phyloP scores from a whole-genome alignment of 2,888 invertebrate species.

The Thalpophila matura region DNA sequence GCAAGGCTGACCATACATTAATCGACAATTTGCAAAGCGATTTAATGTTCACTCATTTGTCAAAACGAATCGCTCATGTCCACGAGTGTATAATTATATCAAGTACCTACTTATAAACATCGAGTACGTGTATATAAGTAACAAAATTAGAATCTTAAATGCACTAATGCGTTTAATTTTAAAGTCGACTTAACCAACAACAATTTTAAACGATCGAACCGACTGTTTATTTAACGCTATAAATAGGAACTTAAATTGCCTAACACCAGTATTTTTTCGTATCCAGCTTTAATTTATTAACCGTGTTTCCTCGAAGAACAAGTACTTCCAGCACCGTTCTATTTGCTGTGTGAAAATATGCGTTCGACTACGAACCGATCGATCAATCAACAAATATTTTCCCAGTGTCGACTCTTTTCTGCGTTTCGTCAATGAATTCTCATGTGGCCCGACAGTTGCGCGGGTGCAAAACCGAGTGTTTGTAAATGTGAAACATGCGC shows the following conservation, averaged over 20 bases:
- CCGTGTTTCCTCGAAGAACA: conserved; percentile 42
- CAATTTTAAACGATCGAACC: conserved; percentile 40
- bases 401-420: conserved; percentile 68
- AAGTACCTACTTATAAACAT: conserved; percentile 15
- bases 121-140: conserved; percentile 32
- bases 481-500: conserved; percentile 66
- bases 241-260: conserved; percentile 54
- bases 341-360: conserved; percentile 64
- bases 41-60: conserved; percentile 61
- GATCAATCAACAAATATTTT: conserved; percentile 67
- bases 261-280: conserved; percentile 45
- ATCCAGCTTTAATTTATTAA: conserved; percentile 40
- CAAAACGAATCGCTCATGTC: conserved; percentile 48
- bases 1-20: conserved; percentile 52
- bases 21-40: conserved; percentile 57
- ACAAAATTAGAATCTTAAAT: conserved; percentile 44
- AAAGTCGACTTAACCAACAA: conserved; percentile 33
- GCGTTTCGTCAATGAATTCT: conserved; percentile 70
- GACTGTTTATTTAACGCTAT: conserved; percentile 45
- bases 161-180: conserved; percentile 38
- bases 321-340: conserved; percentile 33
- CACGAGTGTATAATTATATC: conserved; percentile 52
- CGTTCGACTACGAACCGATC: conserved; percentile 61
- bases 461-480: conserved; percentile 61
- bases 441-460: conserved; percentile 45